phyloP scores from a whole-genome alignment of 2,113 vertebrate species.

The Actenoides lindsayi region DNA sequence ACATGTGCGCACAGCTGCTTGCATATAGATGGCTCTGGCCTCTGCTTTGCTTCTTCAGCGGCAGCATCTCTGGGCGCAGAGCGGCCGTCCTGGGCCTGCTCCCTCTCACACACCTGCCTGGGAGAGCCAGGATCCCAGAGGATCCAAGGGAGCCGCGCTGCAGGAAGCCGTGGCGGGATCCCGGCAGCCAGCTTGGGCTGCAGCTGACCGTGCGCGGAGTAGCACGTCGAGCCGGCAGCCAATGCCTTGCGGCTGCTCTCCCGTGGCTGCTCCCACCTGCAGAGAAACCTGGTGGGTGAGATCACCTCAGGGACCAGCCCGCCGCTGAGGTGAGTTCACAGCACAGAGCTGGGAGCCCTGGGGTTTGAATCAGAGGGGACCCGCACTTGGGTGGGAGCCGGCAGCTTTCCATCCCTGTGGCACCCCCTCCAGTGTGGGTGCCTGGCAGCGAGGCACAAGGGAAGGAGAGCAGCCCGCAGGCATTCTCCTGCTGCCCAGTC shows the following conservation, averaged over 20 bases:
- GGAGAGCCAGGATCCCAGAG: not conserved
- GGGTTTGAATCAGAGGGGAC: not conserved
- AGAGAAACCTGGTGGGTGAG: not conserved
- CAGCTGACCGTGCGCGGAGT: accelerated
- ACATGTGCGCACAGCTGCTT: accelerated
- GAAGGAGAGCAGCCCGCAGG: not conserved
- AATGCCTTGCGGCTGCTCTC: accelerated
- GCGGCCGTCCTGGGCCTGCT: accelerated
- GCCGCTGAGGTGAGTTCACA: accelerated
- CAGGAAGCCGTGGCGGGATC: not conserved
- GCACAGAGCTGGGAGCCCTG: not conserved
- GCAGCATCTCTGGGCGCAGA: not conserved
- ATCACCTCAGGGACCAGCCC: accelerated
- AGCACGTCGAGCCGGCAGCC: accelerated
- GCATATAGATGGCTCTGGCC: not conserved
- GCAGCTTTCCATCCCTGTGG: not conserved
- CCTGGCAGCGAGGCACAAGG: accelerated
- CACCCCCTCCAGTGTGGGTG: not conserved
- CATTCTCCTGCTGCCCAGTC: not conserved
- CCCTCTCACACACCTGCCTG: not conserved
- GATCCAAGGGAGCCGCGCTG: accelerated
- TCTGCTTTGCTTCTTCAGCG: not conserved
- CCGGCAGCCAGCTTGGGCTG: not conserved
- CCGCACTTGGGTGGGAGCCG: not conserved
- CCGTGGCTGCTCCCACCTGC: not conserved